Conservation (phyloP, 2,888 invertebrate genomes). For the Imbricaverruca yamaguchii region DNA sequence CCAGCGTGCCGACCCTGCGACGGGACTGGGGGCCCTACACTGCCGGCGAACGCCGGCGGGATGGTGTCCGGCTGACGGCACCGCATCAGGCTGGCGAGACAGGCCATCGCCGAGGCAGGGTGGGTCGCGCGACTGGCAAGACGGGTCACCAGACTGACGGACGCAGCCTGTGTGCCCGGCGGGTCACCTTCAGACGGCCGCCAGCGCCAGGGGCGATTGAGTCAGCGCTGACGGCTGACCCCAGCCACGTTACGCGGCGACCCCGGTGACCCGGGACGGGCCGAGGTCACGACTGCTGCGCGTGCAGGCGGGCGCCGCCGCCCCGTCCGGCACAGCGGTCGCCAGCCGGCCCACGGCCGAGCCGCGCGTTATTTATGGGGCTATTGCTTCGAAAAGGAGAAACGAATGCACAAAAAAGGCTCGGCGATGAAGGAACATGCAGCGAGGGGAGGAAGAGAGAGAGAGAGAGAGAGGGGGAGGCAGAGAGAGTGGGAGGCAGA, state of each 20-base stretch:
- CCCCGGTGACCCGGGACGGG: background rate
- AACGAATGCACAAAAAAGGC: constrained; percentile 18
- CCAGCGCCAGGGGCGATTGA: background rate
- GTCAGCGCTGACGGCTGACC: background rate
- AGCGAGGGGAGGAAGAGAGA: background rate
- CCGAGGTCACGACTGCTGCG: background rate
- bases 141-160: too few species aligned
- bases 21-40: too few species aligned
- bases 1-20: too few species aligned
- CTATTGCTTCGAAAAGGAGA: constrained; percentile 22
- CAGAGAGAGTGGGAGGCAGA: background rate
- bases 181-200: too few species aligned
- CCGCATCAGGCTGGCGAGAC: too few species aligned
- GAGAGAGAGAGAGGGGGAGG: background rate
- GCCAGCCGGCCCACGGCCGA: background rate
- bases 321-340: background rate
- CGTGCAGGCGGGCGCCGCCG: background rate
- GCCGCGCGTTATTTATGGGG: constrained; percentile 5
- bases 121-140: too few species aligned
- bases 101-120: too few species aligned
- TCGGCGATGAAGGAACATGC: background rate
- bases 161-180: too few species aligned
- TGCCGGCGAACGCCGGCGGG: too few species aligned
- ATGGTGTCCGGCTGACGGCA: too few species aligned
- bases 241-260: background rate